Evolutionary conservation across 2,113 vertebrate species (phyloP).

Genomic region (Melanocharis versteri): DNA sequence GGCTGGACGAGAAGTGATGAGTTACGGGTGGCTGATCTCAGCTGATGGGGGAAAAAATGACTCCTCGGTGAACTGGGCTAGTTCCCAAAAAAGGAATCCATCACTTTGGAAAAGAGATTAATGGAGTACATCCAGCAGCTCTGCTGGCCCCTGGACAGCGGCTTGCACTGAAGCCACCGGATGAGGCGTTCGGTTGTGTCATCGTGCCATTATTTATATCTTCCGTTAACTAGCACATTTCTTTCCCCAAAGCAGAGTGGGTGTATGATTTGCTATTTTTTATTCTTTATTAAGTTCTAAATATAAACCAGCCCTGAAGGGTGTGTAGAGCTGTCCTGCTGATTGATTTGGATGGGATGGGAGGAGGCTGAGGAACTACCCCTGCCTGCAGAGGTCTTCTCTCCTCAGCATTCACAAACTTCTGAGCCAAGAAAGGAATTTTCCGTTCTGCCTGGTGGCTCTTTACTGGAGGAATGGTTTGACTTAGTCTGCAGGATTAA

Average conservation of each 20-base stretch:
- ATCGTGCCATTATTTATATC: slow-evolving; percentile 29
- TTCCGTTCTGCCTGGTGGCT: not conserved
- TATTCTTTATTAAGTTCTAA: slow-evolving; percentile 58
- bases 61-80: not conserved
- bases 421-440: not conserved
- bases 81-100: not conserved
- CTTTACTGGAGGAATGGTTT: not conserved
- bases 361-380: not conserved
- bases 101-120: not conserved
- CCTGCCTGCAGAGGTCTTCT: not conserved
- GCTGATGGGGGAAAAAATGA: slow-evolving; percentile 14
- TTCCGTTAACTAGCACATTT: slow-evolving; percentile 39
- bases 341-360: slow-evolving; percentile 54
- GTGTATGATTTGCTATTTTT: slow-evolving; percentile 49
- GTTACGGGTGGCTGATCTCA: slow-evolving; percentile 22
- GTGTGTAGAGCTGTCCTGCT: slow-evolving; percentile 1
- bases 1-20: not conserved
- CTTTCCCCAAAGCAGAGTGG: slow-evolving; percentile 26
- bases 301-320: slow-evolving; percentile 42
- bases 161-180: not conserved
- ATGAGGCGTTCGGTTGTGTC: not conserved
- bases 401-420: not conserved
- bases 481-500: not conserved
- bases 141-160: not conserved
- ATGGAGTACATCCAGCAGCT: not conserved